Evolutionary conservation across 2,888 invertebrate genomes (phyloP).

Genomic region (Dromius quadrimaculatus): DNA sequence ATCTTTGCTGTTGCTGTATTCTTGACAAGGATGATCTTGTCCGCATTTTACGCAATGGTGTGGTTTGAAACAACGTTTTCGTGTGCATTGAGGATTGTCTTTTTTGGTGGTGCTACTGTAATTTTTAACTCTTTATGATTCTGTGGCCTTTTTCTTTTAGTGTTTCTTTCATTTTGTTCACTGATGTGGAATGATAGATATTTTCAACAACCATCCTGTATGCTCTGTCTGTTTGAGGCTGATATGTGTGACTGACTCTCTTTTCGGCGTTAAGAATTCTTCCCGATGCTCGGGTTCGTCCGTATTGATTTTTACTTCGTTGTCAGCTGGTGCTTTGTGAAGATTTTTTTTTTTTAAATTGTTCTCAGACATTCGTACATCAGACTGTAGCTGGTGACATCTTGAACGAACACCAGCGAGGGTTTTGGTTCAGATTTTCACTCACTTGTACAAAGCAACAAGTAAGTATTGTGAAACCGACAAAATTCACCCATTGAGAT

Average conservation of each 20-base stretch:
- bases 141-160: slow-evolving; percentile 39
- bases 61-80: slow-evolving; percentile 50
- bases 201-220: slow-evolving; percentile 12
- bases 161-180: slow-evolving; percentile 36
- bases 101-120: slow-evolving; percentile 50
- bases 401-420: background rate
- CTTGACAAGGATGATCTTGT: too few relatives aligned
- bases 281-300: background rate
- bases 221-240: background rate
- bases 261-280: background rate
- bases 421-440: background rate
- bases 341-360: background rate
- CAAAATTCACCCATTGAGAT: too few relatives aligned
- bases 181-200: slow-evolving; percentile 16
- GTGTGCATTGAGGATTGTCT: slow-evolving; percentile 53
- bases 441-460: too few relatives aligned
- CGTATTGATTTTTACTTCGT: background rate
- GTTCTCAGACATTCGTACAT: background rate
- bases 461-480: too few relatives aligned
- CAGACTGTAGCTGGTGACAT: background rate
- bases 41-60: slow-evolving; percentile 53
- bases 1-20: slow-evolving; percentile 27
- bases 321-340: background rate
- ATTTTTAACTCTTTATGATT: slow-evolving; percentile 45
- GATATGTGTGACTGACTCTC: background rate